Base-by-base conservation (phyloP, 2,797 vertebrate species). In the Chrosomus eos region DNA sequence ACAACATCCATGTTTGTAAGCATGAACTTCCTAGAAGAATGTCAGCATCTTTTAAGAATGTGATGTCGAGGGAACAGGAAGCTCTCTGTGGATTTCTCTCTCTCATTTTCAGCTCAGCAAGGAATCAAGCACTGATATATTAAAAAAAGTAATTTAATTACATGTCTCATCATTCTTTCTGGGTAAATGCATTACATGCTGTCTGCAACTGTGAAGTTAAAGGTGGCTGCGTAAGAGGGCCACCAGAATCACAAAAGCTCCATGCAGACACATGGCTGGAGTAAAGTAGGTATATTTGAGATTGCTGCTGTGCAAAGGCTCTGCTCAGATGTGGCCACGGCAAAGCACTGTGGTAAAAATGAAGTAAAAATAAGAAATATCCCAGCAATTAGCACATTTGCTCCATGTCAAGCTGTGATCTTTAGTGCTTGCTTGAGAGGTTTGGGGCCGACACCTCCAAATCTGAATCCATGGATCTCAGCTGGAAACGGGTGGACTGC, bases 111-210 rank as follows among this genome's bases (percentile, higher is more conserved):
- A 60, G 23, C 81, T 64, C 58, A 36, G 71, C 60, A 14, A 74
- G 58, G 9, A 82, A 58, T 82, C 26, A 82, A 36, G 14, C 40
- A 19, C 40, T 38, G 28, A 64, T 74, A 82, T 74, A 82, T 64
- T 36, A 64, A 51, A 73, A 67, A 70, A 80, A 38, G 79, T 55
- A 36, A 70, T 70, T 81, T 9, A 53, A 81, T 70, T 81, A 81
- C 79, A 81, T 40, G 51, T 81, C 66, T 81, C 79, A 70, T 81
- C 79, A 40, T 51, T 81, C 66, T 70, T 7, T 18, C 45, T 23
- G 51, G 48, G 48, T 55, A 75, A 75, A 75, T 23, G 28, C 73
- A 75, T 75, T 75, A 66, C 40, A 66, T 78, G 55, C 75, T 62
- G 55, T 60, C 23, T 60, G 13, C 4, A 36, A 62, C 55, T 38